Percentiles rank a stretch among this genome's conserved stretches.
Evolutionary conservation across 64 coral and sea anemone species (phyloP).

Genomic region (Acropora tenuis): DNA sequence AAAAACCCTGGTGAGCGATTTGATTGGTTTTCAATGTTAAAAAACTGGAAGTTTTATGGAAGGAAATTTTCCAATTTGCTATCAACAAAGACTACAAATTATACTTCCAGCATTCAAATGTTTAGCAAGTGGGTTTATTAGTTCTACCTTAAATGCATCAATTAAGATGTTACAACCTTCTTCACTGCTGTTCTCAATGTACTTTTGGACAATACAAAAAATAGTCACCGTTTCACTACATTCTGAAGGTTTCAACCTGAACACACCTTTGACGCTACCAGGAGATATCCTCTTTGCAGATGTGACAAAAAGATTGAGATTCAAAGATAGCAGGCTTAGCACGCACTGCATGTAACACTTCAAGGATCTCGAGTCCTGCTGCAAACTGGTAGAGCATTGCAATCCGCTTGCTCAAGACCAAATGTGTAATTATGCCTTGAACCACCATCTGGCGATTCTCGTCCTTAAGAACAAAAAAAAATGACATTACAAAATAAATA

Average conservation of each 20-base stretch:
- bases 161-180: neutral
- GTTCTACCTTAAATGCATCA: neutral
- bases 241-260: neutral
- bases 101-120: conserved; percentile 3
- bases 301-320: neutral
- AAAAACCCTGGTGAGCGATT: no score
- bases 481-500: neutral
- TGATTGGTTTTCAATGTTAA: neutral
- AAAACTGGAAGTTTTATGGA: neutral
- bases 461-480: neutral
- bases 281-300: neutral
- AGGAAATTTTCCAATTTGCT: neutral
- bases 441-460: neutral
- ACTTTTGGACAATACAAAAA: neutral
- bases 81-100: neutral
- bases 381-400: neutral
- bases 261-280: neutral
- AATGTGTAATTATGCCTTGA: neutral
- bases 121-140: neutral
- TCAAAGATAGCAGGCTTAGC: neutral
- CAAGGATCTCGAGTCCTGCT: conserved; percentile 1
- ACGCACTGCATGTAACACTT: neutral
- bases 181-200: conserved; percentile 1
- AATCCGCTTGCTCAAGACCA: neutral
- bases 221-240: neutral